phyloP scores from a whole-genome alignment of 53 echinoderm and acorn worm genomes.

The Pentamera pediparva region DNA sequence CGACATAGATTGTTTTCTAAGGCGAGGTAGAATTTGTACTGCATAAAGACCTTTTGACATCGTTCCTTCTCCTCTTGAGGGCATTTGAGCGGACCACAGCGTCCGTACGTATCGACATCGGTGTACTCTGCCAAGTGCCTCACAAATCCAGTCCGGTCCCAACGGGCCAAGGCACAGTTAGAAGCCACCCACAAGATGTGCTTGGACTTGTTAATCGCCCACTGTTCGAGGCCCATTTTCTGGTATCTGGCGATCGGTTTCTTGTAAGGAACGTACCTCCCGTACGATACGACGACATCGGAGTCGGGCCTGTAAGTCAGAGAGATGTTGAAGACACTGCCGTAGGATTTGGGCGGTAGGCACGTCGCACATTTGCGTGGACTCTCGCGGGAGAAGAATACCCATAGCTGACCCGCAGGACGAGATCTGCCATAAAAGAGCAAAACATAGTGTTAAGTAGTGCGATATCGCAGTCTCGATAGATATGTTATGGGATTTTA shows the following conservation, averaged over 20 bases:
- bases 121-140: slow-evolving; percentile 3
- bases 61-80: not conserved
- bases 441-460: not conserved
- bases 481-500: too few species aligned
- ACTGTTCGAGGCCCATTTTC: not conserved
- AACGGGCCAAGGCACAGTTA: not conserved
- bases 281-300: slow-evolving; percentile 19
- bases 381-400: slow-evolving; percentile 25
- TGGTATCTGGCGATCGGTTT: not conserved
- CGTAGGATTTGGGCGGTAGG: not conserved
- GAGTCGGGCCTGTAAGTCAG: slow-evolving; percentile 3
- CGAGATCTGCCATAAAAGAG: not conserved
- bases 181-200: slow-evolving; percentile 13
- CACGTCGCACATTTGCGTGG: not conserved
- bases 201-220: slow-evolving; percentile 22
- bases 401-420: slow-evolving; percentile 3
- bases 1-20: slow-evolving; percentile 76
- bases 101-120: slow-evolving; percentile 47
- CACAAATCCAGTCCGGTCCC: slow-evolving; percentile 4
- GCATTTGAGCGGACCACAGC: slow-evolving; percentile 57
- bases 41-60: slow-evolving; percentile 10
- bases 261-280: not conserved
- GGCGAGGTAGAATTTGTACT: slow-evolving; percentile 68
- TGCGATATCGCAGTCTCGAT: not conserved
- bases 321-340: slow-evolving; percentile 2